Base-by-base conservation (phyloP, 2,888 invertebrate species). In the Callosobruchus maculatus region DNA sequence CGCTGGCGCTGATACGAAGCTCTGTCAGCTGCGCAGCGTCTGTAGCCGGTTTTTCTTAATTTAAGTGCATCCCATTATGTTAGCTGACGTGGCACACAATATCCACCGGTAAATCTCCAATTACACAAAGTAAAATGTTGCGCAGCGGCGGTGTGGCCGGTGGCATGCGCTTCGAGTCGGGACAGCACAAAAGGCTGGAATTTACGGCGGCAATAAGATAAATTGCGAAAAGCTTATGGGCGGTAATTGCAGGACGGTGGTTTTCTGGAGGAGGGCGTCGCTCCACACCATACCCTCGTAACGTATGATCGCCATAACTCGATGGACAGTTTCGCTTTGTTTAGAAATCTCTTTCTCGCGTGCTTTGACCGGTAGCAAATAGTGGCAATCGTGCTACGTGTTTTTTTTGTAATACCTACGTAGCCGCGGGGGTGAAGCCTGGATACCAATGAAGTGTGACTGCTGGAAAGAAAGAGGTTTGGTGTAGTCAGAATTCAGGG, bases 121-220 rank as follows among this genome's bases (percentile, higher is more conserved):
- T 78, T 78, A 78, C 74, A 74, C 74, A 74, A 73, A 75, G 77
- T 78, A 74, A 78, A 75, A 73, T 71, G 75, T 76, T 71, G 67
- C 72, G 13, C 49, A 18, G 13, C 49, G 49, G 49, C 13, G 49
- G 49, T 49, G 49, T 49, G 18, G 49, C 49, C 49, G 49, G 49
- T 49, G 49, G 49, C 49, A 49, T 49, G 49, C 49, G 49, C 49
- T 49, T 18, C 49, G 49, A 49, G 49, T 49, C 49, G 9, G 49
- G 49, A 49, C 49, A 49, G 49, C 49, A 49, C 49, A 49, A 73
- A 22, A 70, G 22, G 49, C 20, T 72, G 68, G 31, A 30, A 22
- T 72, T 68, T 72, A 71, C 31, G 31, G 71, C 71, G 71, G 30
- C 71, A 71, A 71, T 71, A 71, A 22, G 71, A 71, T 71, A 71